Evolutionary conservation across 2,888 invertebrate genomes (phyloP).

Genomic region (Idaea biselata): DNA sequence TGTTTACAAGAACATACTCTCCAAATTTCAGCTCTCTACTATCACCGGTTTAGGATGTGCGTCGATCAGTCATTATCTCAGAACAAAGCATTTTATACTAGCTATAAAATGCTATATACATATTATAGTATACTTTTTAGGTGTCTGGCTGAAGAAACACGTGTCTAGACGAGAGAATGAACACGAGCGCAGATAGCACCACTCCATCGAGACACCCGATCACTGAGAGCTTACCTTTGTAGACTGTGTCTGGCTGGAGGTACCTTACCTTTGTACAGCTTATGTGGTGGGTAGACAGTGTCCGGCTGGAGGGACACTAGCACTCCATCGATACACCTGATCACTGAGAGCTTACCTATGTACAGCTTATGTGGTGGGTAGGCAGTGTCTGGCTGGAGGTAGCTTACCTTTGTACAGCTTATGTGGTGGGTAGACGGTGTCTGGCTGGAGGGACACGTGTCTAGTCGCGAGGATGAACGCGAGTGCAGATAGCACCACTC

Average conservation of each 20-base stretch:
- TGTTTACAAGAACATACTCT: no score
- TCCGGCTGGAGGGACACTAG: conserved; percentile 92
- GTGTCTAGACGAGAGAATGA: conserved; percentile 95
- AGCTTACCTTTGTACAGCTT: conserved; percentile 74
- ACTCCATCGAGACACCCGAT: conserved; percentile 93
- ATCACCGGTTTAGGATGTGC: no score
- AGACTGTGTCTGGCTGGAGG: no score
- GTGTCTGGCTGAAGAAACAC: conserved; percentile 91
- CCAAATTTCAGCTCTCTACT: no score
- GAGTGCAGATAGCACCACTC: conserved; percentile 90
- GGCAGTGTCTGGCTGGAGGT: no score
- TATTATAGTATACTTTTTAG: no score
- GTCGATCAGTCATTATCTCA: no score
- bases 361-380: conserved; percentile 82
- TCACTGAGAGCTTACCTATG: conserved; percentile 86
- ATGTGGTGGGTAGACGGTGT: conserved; percentile 86
- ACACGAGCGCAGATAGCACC: conserved; percentile 93
- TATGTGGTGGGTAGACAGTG: conserved; percentile 85
- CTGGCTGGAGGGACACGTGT: conserved; percentile 91
- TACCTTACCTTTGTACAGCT: conserved; percentile 49
- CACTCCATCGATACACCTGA: conserved; percentile 91
- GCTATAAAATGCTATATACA: no score
- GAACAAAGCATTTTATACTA: no score
- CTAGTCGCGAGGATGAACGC: conserved; percentile 96
- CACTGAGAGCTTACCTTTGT: conserved; percentile 88